Evolutionary conservation across 2,797 vertebrate genomes (phyloP).

Genomic region (Crocidura indochinensis): DNA sequence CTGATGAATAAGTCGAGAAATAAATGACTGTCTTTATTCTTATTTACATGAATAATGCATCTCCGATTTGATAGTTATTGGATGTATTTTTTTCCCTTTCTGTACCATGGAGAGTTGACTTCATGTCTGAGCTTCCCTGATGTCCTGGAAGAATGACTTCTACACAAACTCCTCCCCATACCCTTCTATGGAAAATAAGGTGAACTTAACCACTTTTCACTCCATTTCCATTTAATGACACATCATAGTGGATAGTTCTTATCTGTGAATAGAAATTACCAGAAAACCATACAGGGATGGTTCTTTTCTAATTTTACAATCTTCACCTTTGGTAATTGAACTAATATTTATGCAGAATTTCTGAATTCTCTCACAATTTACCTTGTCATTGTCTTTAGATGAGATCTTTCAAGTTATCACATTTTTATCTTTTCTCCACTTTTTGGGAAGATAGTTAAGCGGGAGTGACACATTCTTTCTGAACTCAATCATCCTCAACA

Average conservation of each 20-base stretch:
- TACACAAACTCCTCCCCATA: neutral
- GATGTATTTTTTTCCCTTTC: neutral
- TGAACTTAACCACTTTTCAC: neutral
- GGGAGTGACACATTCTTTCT: slow-evolving; percentile 42
- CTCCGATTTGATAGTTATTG: neutral
- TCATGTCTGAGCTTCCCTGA: neutral
- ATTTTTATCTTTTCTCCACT: neutral
- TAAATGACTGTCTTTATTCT: neutral
- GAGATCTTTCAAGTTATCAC: neutral
- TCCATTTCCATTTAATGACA: neutral
- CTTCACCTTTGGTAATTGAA: neutral
- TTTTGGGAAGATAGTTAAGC: neutral
- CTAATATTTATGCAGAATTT: neutral
- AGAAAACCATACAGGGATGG: neutral
- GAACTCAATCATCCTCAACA: neutral
- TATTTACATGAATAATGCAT: neutral
- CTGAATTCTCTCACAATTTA: neutral
- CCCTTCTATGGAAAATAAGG: neutral
- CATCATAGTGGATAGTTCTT: neutral
- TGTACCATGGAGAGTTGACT: neutral
- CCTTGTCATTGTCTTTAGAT: neutral
- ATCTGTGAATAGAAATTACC: neutral
- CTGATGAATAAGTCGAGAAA: neutral
- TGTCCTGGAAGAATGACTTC: neutral
- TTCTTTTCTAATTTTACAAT: neutral